Evolutionary conservation across 2,888 invertebrate species (phyloP).

Genomic region (Tetragonula carbonaria): DNA sequence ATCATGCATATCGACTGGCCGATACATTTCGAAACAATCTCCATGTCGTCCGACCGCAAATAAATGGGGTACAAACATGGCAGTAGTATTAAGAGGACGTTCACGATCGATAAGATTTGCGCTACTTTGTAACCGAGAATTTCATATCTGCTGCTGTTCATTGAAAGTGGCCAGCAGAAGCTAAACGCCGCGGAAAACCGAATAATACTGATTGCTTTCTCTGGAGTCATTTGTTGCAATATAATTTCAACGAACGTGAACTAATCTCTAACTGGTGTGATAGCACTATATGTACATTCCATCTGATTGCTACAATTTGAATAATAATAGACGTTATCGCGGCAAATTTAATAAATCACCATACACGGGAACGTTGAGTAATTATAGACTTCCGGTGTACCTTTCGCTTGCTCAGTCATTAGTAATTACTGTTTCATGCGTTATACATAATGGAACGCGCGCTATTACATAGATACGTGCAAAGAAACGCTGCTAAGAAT

Average conservation of each 20-base stretch:
- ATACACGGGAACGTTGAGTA: too few species aligned
- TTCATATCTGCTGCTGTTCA: conserved; percentile 2
- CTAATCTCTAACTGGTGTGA: not conserved
- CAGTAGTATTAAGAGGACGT: not conserved
- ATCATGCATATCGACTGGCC: not conserved
- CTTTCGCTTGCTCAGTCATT: too few species aligned
- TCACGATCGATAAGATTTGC: not conserved
- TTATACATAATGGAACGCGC: too few species aligned
- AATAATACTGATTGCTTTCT: conserved; percentile 49
- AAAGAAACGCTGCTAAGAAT: too few species aligned
- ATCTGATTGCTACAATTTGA: too few species aligned
- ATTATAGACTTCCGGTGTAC: too few species aligned
- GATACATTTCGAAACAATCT: too few species aligned
- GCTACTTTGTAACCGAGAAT: not conserved
- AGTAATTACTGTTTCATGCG: too few species aligned
- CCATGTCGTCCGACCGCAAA: not conserved
- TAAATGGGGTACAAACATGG: not conserved
- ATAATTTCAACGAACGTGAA: not conserved
- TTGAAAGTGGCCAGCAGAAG: conserved; percentile 60
- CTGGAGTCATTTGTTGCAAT: conserved; percentile 25
- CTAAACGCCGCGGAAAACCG: conserved; percentile 47
- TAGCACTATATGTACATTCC: not conserved
- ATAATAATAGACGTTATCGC: too few species aligned
- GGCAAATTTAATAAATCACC: too few species aligned
- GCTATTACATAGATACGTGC: too few species aligned